phyloP scores from a whole-genome alignment of 2,797 vertebrate genomes.

The Sylvilagus floridanus region DNA sequence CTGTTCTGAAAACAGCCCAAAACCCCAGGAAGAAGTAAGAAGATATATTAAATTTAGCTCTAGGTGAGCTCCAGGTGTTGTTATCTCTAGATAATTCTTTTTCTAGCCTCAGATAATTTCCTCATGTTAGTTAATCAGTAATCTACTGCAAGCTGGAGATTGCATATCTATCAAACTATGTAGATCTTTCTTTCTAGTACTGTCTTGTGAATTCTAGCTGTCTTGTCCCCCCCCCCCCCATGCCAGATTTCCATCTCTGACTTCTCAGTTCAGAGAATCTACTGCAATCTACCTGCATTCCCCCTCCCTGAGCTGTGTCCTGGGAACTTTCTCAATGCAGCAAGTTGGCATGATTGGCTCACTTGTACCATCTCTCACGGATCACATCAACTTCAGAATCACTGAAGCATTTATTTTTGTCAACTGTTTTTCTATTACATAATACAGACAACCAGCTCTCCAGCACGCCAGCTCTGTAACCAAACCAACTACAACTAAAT shows the following conservation, averaged over 20 bases:
- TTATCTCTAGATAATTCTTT: background rate
- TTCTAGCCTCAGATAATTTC: background rate
- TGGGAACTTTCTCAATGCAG: background rate
- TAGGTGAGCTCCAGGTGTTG: background rate
- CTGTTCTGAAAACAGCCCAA: background rate
- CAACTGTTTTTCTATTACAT: background rate
- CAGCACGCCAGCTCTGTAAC: background rate
- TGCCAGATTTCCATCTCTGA: background rate
- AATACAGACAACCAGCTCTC: background rate
- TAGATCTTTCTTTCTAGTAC: background rate
- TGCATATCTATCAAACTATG: background rate
- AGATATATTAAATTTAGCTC: background rate
- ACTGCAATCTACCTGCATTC: background rate
- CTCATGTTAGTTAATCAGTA: background rate
- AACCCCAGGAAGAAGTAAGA: background rate
- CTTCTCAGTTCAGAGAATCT: background rate
- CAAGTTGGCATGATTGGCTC: background rate
- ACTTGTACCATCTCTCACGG: background rate
- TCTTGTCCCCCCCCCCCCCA: background rate
- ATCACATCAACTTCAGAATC: background rate
- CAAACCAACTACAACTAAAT: background rate
- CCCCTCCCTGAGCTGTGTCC: background rate
- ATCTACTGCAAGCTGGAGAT: background rate
- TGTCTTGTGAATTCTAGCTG: slow-evolving; percentile 24
- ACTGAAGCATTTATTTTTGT: background rate